Conservation (phyloP, 2,888 invertebrate species). For the Drosophila hamatofila region DNA sequence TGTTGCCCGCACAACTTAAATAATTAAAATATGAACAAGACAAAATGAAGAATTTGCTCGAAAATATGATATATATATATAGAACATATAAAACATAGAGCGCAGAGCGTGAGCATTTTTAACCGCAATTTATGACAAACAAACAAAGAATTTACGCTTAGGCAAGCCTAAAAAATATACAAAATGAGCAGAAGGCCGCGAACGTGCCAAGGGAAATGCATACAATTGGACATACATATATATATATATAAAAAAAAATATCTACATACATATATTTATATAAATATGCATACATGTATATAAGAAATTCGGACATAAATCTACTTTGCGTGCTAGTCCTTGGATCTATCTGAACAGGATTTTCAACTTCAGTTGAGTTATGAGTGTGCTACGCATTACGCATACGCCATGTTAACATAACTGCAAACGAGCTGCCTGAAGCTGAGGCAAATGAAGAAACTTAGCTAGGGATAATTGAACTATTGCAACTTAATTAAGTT, state of each 20-base stretch:
- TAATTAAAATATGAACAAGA: conserved; percentile 47
- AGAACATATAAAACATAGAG: no score
- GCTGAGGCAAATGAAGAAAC: background rate
- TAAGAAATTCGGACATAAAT: conserved; percentile 55
- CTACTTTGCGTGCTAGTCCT: conserved; percentile 48
- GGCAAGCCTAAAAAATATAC: conserved; percentile 18
- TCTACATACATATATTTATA: background rate
- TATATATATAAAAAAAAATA: no score
- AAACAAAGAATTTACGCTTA: conserved; percentile 38
- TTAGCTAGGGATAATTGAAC: background rate
- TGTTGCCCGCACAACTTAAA: conserved; percentile 35
- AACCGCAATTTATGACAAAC: conserved; percentile 42
- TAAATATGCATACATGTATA: background rate
- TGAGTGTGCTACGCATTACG: conserved; percentile 47
- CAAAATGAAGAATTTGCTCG: conserved; percentile 21
- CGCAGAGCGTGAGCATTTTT: conserved; percentile 39
- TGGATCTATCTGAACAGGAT: conserved; percentile 54
- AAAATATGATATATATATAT: conserved; percentile 17
- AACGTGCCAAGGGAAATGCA: conserved; percentile 31
- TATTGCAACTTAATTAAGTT: background rate
- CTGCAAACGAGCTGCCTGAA: background rate
- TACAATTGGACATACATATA: background rate
- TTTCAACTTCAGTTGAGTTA: conserved; percentile 44
- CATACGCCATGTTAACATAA: conserved; percentile 55
- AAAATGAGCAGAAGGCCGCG: background rate